Percentiles rank a stretch among this genome's conserved stretches.
Conservation (phyloP, 2,797 vertebrate species). For the Pipistrellus nathusii region DNA sequence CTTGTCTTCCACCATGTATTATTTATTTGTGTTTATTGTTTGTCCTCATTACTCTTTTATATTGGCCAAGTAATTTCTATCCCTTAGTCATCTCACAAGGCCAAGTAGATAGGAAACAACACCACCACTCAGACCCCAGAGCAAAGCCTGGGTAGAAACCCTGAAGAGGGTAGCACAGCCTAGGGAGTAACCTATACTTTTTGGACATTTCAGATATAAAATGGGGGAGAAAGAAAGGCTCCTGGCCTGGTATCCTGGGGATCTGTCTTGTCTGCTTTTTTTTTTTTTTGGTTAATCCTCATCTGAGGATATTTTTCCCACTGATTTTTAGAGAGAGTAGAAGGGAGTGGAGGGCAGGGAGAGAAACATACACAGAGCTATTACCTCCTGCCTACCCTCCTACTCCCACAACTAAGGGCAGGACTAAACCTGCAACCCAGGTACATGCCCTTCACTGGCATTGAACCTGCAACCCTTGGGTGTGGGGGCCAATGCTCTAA, state of each 20-base stretch:
- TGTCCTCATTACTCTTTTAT: conserved; percentile 29
- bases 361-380: not conserved
- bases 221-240: not conserved
- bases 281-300: not conserved
- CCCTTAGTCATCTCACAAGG: not conserved
- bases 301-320: not conserved
- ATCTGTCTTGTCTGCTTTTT: not conserved
- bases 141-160: not conserved
- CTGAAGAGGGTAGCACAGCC: not conserved
- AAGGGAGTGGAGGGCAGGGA: not conserved
- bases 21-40: conserved; percentile 45
- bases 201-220: not conserved
- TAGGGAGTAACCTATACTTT: not conserved
- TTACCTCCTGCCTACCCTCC: not conserved
- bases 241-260: not conserved
- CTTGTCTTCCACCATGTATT: not conserved
- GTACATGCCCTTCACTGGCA: not conserved
- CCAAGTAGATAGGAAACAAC: not conserved
- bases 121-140: not conserved
- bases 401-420: no score
- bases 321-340: not conserved
- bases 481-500: not conserved
- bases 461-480: not conserved
- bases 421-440: not conserved
- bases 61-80: not conserved